Evolutionary conservation across 2,113 vertebrate species (phyloP), one percentile per base, ranked within the genome.

Genomic region (Malurus alboscapulatus): DNA sequence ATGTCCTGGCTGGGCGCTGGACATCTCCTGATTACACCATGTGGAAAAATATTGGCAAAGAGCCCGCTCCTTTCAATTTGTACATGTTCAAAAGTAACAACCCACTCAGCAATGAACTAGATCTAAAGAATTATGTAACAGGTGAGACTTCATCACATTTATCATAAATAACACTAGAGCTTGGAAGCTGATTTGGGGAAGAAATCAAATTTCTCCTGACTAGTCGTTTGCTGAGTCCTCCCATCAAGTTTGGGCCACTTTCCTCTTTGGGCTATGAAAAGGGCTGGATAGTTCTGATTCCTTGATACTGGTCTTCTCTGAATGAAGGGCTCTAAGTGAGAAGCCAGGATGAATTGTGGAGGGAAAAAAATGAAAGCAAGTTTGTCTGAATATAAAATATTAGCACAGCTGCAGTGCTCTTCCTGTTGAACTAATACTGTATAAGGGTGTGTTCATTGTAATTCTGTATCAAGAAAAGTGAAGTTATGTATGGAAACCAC

Each of bases 61-160:
- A 99, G 88, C 99, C 99, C 0, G 96, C 98, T 58, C 99, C 99
- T 16, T 99, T 99, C 93, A 99, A 99, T 94, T 94, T 99, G 50
- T 99, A 99, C 84, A 99, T 99, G 99, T 99, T 99, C 97, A 99
- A 99, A 96, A 99, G 99, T 97, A 99, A 99, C 97, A 99, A 99
- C 89, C 99, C 99, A 36, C 99, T 99, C 95, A 99, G 99, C 90
- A 99, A 99, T 66, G 99, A 99, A 97, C 96, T 99, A 96, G 99
- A 99, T 94, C 97, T 99, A 58, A 99, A 99, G 96, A 99, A 99
- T 95, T 99, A 99, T 13, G 99, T 99, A 84, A 99, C 99, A 98
- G 99, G 99, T 99, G 96, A 98, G 98, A 58, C 27, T 50, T 62
- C 26, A 14, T 80, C 71, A 51, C 3, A 2, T 92, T 85, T 47